Base-by-base conservation (phyloP, 2,797 vertebrate species). In the Oryzias dopingdopingensis region DNA sequence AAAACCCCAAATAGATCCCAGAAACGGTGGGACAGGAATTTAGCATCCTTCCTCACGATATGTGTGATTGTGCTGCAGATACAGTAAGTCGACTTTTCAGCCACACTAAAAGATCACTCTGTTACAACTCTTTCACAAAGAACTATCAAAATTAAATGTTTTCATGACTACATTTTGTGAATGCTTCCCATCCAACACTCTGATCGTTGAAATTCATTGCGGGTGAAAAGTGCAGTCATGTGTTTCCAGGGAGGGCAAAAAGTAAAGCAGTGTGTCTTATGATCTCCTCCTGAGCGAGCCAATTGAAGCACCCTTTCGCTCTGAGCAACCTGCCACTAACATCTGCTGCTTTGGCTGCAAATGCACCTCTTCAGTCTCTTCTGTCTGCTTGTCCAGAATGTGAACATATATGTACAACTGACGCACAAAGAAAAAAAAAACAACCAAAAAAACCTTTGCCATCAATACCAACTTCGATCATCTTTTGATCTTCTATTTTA, bases 301-400 rank as follows among this genome's bases (percentile, higher is more conserved):
- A 88, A 89, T 83, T 74, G 79, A 86, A 68, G 81, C 81, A 79
- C 76, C 81, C 82, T 71, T 76, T 29, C n/a, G 50, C 82, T 81
- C 77, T 49, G 70, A 85, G 83, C 82, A 84, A 79, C 86, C 88
- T 89, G 88, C 79, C 74, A 67, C 77, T 73, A 86, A 84, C 89
- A 91, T 87, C 87, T 90, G 88, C 79, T 85, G 62, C 80, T 82
- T 79, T 79, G 79, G 80, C 81, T 42, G 24, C 72, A 58, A 59
- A 70, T 59, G 66, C 62, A 65, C 71, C 72, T 80, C 58, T 55
- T 70, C 32, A 48, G 42, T 49, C 40, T 62, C 67, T 61, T 45
- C 56, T 65, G 55, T 20, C 55, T 51, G 43, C 20, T 58, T 57
- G 43, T 52, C 51, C 47, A 0, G 42, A 23, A 42, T 2, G 49